These are phyloP conservation scores for Helleia helle DNA, from an alignment of 2,888 invertebrate genomes.

Conservation along the genomic window DNA sequence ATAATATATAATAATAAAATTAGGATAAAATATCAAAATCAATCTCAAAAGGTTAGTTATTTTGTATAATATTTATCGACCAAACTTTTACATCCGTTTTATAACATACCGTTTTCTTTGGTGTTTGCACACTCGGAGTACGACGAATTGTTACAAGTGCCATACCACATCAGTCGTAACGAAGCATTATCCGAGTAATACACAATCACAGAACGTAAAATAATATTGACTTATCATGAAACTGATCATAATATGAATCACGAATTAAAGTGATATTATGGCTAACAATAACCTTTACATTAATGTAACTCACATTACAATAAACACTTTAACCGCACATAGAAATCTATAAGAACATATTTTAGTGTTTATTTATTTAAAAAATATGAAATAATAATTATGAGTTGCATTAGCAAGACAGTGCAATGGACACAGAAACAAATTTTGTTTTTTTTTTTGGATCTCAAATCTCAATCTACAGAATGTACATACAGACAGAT, in stretches of 20 bases:
- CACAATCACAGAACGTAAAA: conserved; percentile 57
- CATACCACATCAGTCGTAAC: conserved; percentile 65
- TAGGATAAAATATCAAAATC: no score
- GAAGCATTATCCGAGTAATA: conserved; percentile 58
- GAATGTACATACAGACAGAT: no score
- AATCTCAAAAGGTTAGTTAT: conserved; percentile 13
- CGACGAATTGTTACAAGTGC: conserved; percentile 70
- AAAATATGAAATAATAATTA: conserved; percentile 14
- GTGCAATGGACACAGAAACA: conserved; percentile 23
- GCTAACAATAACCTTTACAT: conserved; percentile 20
- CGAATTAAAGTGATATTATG: conserved; percentile 29
- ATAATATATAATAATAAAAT: not conserved
- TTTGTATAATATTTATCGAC: conserved; percentile 26
- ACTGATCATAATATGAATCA: conserved; percentile 50
- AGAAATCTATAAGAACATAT: conserved; percentile 13
- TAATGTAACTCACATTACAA: conserved; percentile 18
- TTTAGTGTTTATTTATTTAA: conserved; percentile 17
- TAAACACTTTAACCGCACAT: conserved; percentile 8
- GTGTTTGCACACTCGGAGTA: conserved; percentile 69
- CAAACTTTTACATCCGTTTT: conserved; percentile 30
- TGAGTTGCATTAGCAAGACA: conserved; percentile 26
- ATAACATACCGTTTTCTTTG: conserved; percentile 64
- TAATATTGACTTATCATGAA: conserved; percentile 48
- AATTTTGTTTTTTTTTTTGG: conserved; percentile 9
- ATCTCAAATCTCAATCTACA: not conserved